Base-by-base conservation (phyloP, 2,797 vertebrate genomes). In the Pterois miles region DNA sequence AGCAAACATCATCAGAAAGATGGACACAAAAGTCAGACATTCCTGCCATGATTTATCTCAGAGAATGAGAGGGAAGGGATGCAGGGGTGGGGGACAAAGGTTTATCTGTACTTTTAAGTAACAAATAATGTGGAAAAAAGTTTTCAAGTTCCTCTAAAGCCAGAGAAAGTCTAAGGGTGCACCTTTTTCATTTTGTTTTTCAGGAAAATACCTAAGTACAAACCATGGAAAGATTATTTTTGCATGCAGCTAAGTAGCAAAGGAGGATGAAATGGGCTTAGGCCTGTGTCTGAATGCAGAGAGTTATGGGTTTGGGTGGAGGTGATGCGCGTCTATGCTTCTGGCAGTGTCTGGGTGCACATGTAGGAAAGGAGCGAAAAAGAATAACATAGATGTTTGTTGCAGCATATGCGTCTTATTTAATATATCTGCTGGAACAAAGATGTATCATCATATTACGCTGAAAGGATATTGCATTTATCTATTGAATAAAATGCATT, bases 21-120 rank as follows among this genome's bases (percentile, higher is more conserved):
- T 68, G 72, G 76, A 81, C 65, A 80, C 65, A 68, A 81, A 85
- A 79, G 71, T 67, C 75, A 54, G 43, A 38, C 54, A 93, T 91
- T 91, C 84, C 86, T 85, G 67, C 36, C 78, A 54, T 88, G 87
- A 93, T 91, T 91, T 88, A 89, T 85, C 66, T 66, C 27, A 10
- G 29, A 78, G 68, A 74, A 75, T 20, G 57, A 87, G 69, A 71
- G 54, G 63, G 64, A 69, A 57, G 81, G 62, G 53, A 31, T 31
- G 27, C 8, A 46, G 13, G 43, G 43, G 43, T 46, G 23, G 20
- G 25, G 18, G 57, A 38, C 29, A 50, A 59, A 56, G 69, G 76
- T 74, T 84, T 81, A 86, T 74, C 80, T 64, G 81, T 74, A 29
- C 52, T 81, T 13, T 62, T 58, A 59, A 73, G 76, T 74, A 60